These are phyloP conservation scores for Phania funesta DNA, from an alignment of 2,888 invertebrate genomes.

Conservation along the genomic window DNA sequence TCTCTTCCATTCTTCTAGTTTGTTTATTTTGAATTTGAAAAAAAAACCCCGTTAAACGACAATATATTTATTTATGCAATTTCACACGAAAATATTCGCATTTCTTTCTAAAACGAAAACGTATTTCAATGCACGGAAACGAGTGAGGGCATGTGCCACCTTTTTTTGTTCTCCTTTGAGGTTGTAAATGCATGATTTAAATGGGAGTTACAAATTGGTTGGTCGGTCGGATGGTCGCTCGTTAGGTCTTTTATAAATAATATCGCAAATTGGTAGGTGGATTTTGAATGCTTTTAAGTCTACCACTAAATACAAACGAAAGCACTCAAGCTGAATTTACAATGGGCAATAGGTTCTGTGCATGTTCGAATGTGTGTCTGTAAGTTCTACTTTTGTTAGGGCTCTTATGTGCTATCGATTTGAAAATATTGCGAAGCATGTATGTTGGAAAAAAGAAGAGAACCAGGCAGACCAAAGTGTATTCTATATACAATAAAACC, in stretches of 20 bases:
- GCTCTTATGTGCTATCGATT: conserved; percentile 34
- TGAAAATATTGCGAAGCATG: conserved; percentile 31
- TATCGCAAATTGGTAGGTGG: conserved; percentile 67
- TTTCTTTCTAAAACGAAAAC: conserved; percentile 33
- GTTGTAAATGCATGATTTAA: conserved; percentile 61
- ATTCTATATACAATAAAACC: conserved; percentile 47
- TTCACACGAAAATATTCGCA: conserved; percentile 72
- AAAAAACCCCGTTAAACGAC: conserved; percentile 37
- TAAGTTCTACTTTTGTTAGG: conserved; percentile 19
- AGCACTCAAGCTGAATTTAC: conserved; percentile 77
- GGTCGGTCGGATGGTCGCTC: conserved; percentile 50
- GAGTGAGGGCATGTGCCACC: conserved; percentile 24
- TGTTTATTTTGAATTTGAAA: conserved; percentile 41
- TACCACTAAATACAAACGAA: conserved; percentile 79
- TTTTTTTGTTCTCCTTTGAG: conserved; percentile 54
- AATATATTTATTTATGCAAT: conserved; percentile 73
- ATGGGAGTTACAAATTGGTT: conserved; percentile 68
- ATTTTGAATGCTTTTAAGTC: conserved; percentile 76
- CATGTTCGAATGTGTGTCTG: conserved; percentile 13
- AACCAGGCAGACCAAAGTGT: conserved; percentile 49
- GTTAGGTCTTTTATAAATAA: conserved; percentile 66
- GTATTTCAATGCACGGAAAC: neutral
- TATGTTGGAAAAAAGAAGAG: neutral
- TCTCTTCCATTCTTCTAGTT: conserved; percentile 29
- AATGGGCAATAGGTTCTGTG: conserved; percentile 35